Percentiles rank a stretch among this genome's conserved stretches.
Conservation (phyloP, 2,888 invertebrate species). For the Drosophila yooni region DNA sequence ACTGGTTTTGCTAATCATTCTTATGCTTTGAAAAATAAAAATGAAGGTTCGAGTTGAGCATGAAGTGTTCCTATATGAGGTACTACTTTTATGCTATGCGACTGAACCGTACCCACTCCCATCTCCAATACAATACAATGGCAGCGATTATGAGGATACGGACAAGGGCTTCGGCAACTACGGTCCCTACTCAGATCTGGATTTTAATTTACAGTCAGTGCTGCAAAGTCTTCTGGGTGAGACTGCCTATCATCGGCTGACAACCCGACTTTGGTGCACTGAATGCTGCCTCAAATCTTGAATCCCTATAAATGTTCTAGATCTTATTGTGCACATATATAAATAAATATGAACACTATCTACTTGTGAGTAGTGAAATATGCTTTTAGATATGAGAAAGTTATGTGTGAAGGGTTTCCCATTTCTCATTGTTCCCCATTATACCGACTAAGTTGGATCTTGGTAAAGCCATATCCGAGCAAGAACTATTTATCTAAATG, state of each 20-base stretch:
- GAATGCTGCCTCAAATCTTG: slow-evolving; percentile 77
- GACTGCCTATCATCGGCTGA: slow-evolving; percentile 51
- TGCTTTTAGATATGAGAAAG: not conserved
- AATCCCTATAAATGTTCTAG: slow-evolving; percentile 58
- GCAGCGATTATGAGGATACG: slow-evolving; percentile 29
- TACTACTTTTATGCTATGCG: not conserved
- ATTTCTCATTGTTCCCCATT: not conserved
- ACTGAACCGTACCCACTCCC: not conserved
- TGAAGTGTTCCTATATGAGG: not conserved
- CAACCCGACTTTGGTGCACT: slow-evolving; percentile 64
- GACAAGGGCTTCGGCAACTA: not conserved
- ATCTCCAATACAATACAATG: slow-evolving; percentile 33
- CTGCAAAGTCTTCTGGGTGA: slow-evolving; percentile 53
- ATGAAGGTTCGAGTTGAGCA: not conserved
- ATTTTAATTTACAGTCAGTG: slow-evolving; percentile 42
- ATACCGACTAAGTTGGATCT: not conserved
- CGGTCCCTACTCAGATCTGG: slow-evolving; percentile 20
- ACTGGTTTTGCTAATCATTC: not conserved
- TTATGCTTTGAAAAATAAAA: not conserved
- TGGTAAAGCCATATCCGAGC: not conserved
- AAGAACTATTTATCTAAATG: not conserved
- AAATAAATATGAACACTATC: too few species aligned
- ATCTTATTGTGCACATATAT: too few species aligned
- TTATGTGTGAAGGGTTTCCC: not conserved
- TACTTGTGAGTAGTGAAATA: too few species aligned